A percentile compares a stretch with the other conserved stretches of the same genome.
phyloP scores from a whole-genome alignment of 2,888 invertebrate genomes.

The Phlogophora meticulosa region DNA sequence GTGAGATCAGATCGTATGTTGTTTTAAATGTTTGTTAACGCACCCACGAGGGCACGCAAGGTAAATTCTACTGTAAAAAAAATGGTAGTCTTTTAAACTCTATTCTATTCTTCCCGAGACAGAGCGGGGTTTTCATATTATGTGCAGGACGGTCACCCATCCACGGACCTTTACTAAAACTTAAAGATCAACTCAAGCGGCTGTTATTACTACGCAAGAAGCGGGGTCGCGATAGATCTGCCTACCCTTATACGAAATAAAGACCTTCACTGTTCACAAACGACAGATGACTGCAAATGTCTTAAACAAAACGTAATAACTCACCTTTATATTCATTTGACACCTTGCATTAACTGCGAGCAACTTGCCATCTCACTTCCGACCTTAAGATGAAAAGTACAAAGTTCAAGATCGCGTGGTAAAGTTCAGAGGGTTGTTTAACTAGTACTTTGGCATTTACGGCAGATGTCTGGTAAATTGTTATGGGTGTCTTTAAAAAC shows the following conservation, averaged over 20 bases:
- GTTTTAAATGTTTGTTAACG: no score
- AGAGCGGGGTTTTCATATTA: no score
- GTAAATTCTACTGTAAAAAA: no score
- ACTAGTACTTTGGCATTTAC: conserved; percentile 35
- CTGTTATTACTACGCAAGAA: no score
- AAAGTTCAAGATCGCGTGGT: not conserved
- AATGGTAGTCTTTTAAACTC: no score
- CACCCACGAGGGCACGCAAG: no score
- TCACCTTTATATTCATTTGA: conserved; percentile 20
- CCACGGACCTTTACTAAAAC: not conserved
- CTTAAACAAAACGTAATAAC: conserved; percentile 29
- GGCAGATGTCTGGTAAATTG: conserved; percentile 41
- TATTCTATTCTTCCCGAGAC: no score
- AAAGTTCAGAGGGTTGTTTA: not conserved
- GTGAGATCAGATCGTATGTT: no score
- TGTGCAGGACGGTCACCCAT: not conserved
- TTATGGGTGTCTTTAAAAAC: conserved; percentile 28
- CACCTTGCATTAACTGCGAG: conserved; percentile 29
- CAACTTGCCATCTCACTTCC: not conserved
- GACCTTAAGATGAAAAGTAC: rapidly evolving
- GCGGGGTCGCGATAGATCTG: no score
- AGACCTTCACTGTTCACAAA: not conserved
- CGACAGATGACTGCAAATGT: conserved; percentile 31
- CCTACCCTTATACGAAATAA: not conserved
- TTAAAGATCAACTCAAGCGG: not conserved